A percentile compares a stretch with the other conserved stretches of the same genome.
These are phyloP conservation scores for Heliornis fulica DNA, from an alignment of 2,113 vertebrate species.

Conservation along the genomic window DNA sequence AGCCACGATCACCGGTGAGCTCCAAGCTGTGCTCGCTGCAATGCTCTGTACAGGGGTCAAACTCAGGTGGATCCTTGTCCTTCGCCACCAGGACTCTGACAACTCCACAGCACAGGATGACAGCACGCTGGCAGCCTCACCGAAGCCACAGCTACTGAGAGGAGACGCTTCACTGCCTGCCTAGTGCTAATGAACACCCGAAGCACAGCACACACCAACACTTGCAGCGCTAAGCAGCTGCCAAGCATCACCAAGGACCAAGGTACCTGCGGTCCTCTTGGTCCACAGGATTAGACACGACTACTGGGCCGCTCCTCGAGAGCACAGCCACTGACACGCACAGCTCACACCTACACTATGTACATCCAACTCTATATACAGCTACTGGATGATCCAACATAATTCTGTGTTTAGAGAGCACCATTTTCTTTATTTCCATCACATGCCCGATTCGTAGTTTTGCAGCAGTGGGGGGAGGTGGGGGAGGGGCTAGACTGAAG, in stretches of 20 bases:
- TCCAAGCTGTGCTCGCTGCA: background rate
- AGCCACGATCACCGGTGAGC: fast-evolving
- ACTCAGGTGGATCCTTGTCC: background rate
- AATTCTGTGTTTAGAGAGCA: background rate
- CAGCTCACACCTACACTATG: fast-evolving
- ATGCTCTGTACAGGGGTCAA: background rate
- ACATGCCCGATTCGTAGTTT: background rate
- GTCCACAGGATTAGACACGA: background rate
- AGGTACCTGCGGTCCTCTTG: background rate
- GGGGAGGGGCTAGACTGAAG: background rate
- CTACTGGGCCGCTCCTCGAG: background rate
- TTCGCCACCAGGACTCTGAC: fast-evolving
- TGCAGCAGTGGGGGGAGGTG: background rate
- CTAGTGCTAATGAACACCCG: fast-evolving
- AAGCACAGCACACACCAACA: fast-evolving
- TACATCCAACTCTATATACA: background rate
- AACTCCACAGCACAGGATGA: fast-evolving
- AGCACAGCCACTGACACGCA: background rate
- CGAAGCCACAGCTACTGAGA: background rate
- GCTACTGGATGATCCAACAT: background rate
- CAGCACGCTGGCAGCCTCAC: background rate
- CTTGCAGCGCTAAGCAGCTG: background rate
- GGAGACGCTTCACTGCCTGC: fast-evolving
- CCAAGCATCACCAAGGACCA: background rate
- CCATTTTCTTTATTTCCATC: background rate